phyloP scores from a whole-genome alignment of 2,113 vertebrate species.

The Microcebus lehilahytsara region DNA sequence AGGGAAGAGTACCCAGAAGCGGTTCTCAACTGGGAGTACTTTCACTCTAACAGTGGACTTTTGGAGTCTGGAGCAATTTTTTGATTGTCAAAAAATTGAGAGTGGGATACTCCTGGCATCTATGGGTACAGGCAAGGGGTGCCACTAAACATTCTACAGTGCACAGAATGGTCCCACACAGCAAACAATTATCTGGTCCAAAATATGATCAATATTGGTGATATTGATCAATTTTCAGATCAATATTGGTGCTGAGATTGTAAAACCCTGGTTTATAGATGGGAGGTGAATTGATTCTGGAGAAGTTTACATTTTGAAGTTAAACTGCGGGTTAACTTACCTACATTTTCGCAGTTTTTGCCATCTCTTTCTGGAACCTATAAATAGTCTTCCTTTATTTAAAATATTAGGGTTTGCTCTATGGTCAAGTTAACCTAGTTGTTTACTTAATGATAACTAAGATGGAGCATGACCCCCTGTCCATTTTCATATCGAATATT shows the following conservation, averaged over 20 bases:
- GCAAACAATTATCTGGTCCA: background rate
- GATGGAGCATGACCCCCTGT: background rate
- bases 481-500: background rate
- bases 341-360: background rate
- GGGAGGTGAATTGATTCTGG: background rate
- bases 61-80: background rate
- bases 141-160: background rate
- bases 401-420: background rate
- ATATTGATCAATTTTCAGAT: background rate
- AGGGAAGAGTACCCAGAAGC: background rate
- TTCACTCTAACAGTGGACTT: background rate
- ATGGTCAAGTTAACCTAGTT: background rate
- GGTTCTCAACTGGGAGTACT: no score
- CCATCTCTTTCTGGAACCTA: background rate
- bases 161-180: background rate
- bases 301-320: background rate
- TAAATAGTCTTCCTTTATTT: background rate
- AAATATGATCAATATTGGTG: background rate
- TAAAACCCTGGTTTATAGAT: background rate
- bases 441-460: background rate
- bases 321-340: background rate
- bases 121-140: background rate
- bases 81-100: background rate
- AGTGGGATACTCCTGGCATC: background rate
- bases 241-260: background rate